phyloP scores from a whole-genome alignment of 2,888 invertebrate genomes.

The Pristionchus entomophagus region DNA sequence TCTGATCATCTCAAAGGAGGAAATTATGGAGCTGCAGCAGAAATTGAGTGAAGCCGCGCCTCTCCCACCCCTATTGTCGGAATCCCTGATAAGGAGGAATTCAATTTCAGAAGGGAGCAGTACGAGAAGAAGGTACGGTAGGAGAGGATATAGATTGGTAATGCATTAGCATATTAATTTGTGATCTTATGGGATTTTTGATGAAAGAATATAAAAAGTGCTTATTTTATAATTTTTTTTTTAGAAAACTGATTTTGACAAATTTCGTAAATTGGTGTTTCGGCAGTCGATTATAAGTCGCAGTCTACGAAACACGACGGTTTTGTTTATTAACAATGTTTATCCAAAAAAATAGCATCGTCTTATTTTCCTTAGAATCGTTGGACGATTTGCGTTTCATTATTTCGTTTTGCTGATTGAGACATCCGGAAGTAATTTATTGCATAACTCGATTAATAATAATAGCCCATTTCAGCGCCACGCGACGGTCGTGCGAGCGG shows the following conservation, averaged over 20 bases:
- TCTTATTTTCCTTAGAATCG: no score
- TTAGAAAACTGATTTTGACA: not conserved
- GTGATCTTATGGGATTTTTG: no score
- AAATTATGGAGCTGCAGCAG: not conserved
- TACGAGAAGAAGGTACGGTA: slow-evolving; percentile 6
- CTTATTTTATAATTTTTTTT: not conserved
- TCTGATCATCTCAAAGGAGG: not conserved
- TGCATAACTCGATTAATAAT: no score
- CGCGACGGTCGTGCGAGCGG: no score
- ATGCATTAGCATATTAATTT: no score
- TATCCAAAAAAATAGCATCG: no score
- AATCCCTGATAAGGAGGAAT: not conserved
- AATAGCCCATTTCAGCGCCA: no score
- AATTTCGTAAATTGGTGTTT: no score
- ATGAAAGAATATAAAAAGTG: not conserved
- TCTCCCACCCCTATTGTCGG: not conserved
- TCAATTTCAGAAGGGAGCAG: not conserved
- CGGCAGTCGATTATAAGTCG: no score
- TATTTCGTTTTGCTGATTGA: no score
- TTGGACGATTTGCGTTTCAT: no score
- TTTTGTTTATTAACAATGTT: not conserved
- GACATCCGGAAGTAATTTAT: no score
- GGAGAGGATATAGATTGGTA: not conserved
- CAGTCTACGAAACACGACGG: not conserved
- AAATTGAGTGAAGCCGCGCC: not conserved